Base-by-base conservation (phyloP, 2,797 vertebrate genomes). In the Dendrocincla fuliginosa region DNA sequence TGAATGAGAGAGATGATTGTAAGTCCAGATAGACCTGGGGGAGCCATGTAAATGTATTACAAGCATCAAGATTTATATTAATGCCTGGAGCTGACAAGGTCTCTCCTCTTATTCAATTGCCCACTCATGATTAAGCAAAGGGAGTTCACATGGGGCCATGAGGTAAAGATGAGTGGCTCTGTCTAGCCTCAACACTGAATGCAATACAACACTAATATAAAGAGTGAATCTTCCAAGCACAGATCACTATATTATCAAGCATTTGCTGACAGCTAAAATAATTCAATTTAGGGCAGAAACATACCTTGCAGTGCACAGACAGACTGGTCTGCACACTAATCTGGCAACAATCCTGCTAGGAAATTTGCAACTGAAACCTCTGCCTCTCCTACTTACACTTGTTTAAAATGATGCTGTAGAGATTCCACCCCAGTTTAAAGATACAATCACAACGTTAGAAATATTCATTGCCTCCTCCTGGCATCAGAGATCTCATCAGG, bases 81-180 rank as follows among this genome's bases (percentile, higher is more conserved):
- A 94, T 81, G 87, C 76, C 92, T 87, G 61, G 16, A 93, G 92
- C 92, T 86, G 90, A 91, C 95, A 93, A 96, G 89, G 81, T 94
- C 84, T 92, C 86, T 88, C 75, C 61, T 67, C 64, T 87, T 92
- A 91, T 73, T 96, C 96, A 92, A 96, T 89, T 96, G 84, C 89
- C 90, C 90, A 86, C 87, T 96, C 87, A 61, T 91, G 89, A 85
- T 71, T 64, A 65, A 81, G 89, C 78, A 71, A 85, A 94, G 78
- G 16, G 73, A 84, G 71, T 47, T 69, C 93, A 93, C 3, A 1
- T 69, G 95, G 90, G 93, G 89, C 76, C 73, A 27, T 10, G 78
- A 93, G 76, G 73, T 80, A 80, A 92, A 93, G 89, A 94, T 69
- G 79, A 96, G 92, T 73, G 57, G 79, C 61, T 87, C 87, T 93